Conservation (phyloP, 1,140 invertebrate species). For the Mycetomoellerius zeteki region DNA sequence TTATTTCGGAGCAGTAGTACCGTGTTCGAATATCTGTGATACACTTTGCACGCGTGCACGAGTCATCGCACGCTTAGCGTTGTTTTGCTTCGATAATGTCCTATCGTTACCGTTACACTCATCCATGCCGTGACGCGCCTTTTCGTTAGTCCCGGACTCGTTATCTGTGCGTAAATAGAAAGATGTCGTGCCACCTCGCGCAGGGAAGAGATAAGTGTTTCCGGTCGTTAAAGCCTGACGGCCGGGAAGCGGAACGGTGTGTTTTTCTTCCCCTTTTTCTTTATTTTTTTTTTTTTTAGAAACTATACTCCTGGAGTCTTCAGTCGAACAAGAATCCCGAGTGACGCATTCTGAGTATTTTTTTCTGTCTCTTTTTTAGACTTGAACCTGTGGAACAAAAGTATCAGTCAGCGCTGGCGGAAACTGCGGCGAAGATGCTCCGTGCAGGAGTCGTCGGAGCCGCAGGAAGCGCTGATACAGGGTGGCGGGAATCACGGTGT, state of each 20-base stretch:
- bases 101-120: constrained; percentile 41
- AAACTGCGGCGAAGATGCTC: constrained; percentile 90
- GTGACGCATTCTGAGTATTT: background rate
- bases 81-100: constrained; percentile 50
- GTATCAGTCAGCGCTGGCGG: constrained; percentile 91
- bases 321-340: background rate
- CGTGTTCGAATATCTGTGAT: background rate
- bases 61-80: background rate
- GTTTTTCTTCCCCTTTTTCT: constrained; percentile 5
- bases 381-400: constrained; percentile 91
- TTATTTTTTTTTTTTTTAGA: constrained; percentile 4
- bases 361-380: constrained; percentile 86
- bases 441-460: constrained; percentile 87
- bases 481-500: constrained; percentile 82
- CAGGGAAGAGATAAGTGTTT: constrained; percentile 68
- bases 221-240: constrained; percentile 68
- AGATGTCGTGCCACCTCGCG: constrained; percentile 57
- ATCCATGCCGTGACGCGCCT: constrained; percentile 8
- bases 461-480: constrained; percentile 81
- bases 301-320: constrained; percentile 25
- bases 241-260: constrained; percentile 30
- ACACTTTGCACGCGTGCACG: background rate
- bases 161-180: constrained; percentile 68
- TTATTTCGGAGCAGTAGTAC: background rate
- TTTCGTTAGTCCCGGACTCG: constrained; percentile 44